Evolutionary conservation across 2,113 vertebrate species (phyloP).

Genomic region (Oenanthe melanoleuca): DNA sequence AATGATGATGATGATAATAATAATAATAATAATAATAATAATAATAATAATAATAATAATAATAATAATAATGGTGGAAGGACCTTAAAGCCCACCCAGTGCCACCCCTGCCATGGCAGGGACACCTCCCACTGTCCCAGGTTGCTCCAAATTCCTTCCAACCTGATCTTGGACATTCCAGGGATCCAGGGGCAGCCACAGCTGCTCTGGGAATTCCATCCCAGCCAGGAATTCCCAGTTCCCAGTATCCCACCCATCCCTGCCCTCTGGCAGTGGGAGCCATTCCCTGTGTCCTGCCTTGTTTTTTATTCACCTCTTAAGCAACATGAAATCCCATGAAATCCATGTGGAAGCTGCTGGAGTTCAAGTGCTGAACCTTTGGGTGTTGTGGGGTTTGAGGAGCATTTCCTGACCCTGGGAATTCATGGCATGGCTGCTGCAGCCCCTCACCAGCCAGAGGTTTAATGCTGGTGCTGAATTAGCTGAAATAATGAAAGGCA

Average conservation of each 20-base stretch:
- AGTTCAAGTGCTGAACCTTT: neutral
- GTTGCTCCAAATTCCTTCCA: neutral
- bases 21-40: no score
- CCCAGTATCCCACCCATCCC: fast-evolving
- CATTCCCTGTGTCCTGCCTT: neutral
- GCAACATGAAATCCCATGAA: fast-evolving
- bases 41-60: no score
- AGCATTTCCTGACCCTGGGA: neutral
- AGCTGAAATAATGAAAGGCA: neutral
- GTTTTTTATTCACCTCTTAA: neutral
- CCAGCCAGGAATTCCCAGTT: neutral
- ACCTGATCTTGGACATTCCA: neutral
- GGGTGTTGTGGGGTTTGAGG: neutral
- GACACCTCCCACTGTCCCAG: neutral
- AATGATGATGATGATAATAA: no score
- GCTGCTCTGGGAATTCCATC: fast-evolving
- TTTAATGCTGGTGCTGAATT: neutral
- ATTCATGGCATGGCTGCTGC: fast-evolving
- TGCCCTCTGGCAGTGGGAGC: neutral
- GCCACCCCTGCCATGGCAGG: neutral
- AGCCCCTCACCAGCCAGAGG: fast-evolving
- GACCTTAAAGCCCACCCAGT: fast-evolving
- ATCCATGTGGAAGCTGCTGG: neutral
- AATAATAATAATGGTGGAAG: no score
- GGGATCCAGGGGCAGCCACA: neutral